Conservation (phyloP, 1,140 invertebrate species). For the Galendromus occidentalis region DNA sequence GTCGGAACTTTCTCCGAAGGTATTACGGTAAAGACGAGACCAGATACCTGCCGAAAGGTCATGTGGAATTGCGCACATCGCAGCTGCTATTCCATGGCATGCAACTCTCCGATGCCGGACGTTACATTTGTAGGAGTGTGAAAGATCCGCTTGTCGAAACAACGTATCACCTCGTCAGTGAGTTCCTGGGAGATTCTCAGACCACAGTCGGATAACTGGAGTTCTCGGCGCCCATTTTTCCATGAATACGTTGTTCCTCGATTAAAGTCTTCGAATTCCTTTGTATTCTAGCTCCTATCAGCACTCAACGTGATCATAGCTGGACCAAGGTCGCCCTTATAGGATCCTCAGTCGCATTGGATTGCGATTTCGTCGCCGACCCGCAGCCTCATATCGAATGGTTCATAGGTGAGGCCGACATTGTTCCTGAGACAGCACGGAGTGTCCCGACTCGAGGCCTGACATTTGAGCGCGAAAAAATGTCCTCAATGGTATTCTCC, state of each 20-base stretch:
- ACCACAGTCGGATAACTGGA: too few species aligned
- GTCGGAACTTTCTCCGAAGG: background rate
- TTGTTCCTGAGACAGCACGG: too few species aligned
- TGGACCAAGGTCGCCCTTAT: background rate
- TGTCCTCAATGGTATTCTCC: too few species aligned
- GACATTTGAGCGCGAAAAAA: too few species aligned
- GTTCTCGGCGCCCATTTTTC: background rate
- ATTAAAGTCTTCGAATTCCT: background rate
- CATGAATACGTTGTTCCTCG: background rate
- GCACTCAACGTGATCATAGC: background rate
- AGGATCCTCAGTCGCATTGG: background rate
- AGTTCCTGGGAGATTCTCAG: too few species aligned
- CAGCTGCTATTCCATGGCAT: background rate
- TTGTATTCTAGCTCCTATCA: background rate
- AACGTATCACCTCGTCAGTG: background rate
- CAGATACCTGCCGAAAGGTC: background rate
- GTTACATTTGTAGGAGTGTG: background rate
- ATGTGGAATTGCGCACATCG: background rate
- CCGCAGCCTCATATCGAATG: conserved; percentile 5
- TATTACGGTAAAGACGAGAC: conserved; percentile 2
- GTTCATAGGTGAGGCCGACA: conserved; percentile 7
- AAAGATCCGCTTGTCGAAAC: background rate
- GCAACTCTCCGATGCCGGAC: background rate
- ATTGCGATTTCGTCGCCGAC: conserved; percentile 1
- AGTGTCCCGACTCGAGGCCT: too few species aligned